Evolutionary conservation across 2,113 vertebrate species (phyloP).

Genomic region (Vombatus ursinus): DNA sequence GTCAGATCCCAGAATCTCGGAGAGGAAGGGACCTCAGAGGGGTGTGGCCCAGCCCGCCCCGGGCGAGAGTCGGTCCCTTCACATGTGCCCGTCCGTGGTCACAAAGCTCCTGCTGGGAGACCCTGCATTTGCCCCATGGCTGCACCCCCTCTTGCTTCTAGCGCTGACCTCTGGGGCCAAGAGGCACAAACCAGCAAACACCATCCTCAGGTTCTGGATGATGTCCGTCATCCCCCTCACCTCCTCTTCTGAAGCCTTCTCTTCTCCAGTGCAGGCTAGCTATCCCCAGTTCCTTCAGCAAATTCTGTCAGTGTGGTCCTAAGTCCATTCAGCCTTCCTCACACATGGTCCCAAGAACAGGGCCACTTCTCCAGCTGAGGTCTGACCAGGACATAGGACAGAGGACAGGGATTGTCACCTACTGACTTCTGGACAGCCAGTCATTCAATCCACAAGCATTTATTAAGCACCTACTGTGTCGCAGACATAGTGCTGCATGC

Average conservation of each 20-base stretch:
- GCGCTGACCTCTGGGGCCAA: background rate
- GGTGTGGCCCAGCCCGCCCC: no score
- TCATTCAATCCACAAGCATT: background rate
- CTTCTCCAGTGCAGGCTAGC: no score
- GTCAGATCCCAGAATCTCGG: background rate
- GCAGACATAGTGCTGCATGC: no score
- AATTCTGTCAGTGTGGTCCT: background rate
- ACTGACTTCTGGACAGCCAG: background rate
- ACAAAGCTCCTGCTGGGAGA: background rate
- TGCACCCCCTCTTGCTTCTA: background rate
- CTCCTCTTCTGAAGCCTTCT: background rate
- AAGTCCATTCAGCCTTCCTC: background rate
- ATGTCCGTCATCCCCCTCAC: background rate
- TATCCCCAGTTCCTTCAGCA: no score
- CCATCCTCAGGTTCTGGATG: no score
- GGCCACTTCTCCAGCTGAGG: background rate
- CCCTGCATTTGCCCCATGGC: background rate
- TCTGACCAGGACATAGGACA: background rate
- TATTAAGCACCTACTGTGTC: background rate
- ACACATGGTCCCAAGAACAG: background rate
- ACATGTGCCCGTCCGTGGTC: no score
- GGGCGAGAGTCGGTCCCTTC: no score
- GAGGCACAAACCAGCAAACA: no score
- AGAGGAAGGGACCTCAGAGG: background rate
- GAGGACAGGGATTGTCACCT: background rate